Conservation (phyloP, 2,888 invertebrate species). For the Neria commutata region DNA sequence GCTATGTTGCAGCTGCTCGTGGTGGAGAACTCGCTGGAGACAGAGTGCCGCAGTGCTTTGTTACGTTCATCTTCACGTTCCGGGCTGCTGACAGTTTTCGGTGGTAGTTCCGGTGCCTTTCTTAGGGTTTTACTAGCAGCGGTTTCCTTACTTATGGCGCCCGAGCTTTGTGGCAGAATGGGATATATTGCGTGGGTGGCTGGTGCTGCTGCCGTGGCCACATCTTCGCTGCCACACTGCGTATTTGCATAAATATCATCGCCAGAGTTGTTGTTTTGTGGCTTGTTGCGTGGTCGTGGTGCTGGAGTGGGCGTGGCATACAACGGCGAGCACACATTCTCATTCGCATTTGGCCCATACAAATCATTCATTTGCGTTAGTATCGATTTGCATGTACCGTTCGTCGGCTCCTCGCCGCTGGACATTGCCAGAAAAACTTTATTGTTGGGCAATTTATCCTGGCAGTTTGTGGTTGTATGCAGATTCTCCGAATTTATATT, state of each 20-base stretch:
- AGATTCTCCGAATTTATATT: slow-evolving; percentile 54
- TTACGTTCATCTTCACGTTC: slow-evolving; percentile 31
- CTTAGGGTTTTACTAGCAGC: slow-evolving; percentile 28
- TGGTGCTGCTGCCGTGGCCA: not conserved
- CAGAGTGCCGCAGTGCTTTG: slow-evolving; percentile 42
- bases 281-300: slow-evolving; percentile 51
- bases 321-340: slow-evolving; percentile 41
- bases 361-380: slow-evolving; percentile 47
- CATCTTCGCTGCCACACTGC: not conserved
- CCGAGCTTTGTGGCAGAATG: slow-evolving; percentile 27
- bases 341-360: slow-evolving; percentile 55
- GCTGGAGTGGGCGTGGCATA: slow-evolving; percentile 53
- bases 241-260: slow-evolving; percentile 35
- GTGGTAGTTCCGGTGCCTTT: slow-evolving; percentile 47
- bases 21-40: slow-evolving; percentile 51
- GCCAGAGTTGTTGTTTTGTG: slow-evolving; percentile 36
- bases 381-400: slow-evolving; percentile 32
- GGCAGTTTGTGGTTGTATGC: slow-evolving; percentile 41
- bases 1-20: slow-evolving; percentile 35
- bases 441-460: slow-evolving; percentile 51
- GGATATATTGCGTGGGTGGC: slow-evolving; percentile 31
- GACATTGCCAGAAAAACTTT: slow-evolving; percentile 40
- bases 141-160: slow-evolving; percentile 39
- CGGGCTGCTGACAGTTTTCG: slow-evolving; percentile 38
- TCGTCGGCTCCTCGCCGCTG: slow-evolving; percentile 26